A percentile compares a stretch with the other conserved stretches of the same genome.
Evolutionary conservation across 2,888 invertebrate genomes (phyloP).

Genomic region (Yponomeuta plumbellus): DNA sequence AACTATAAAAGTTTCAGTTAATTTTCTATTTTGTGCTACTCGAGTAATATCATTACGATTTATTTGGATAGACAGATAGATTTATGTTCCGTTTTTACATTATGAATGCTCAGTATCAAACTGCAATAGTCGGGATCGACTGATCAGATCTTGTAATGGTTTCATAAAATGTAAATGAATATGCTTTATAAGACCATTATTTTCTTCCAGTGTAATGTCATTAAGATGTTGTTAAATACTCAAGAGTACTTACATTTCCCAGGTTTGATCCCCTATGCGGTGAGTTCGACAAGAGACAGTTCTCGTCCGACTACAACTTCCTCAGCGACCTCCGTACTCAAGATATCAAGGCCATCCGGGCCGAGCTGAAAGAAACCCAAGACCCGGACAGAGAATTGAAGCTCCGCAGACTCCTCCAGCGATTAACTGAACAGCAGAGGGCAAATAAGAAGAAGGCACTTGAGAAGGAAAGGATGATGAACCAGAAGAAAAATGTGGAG

Average conservation of each 20-base stretch:
- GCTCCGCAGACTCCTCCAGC: conserved; percentile 82
- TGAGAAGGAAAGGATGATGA: conserved; percentile 71
- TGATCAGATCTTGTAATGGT: too few relatives aligned
- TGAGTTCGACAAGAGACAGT: conserved; percentile 83
- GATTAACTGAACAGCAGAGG: conserved; percentile 87
- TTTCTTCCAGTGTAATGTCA: too few relatives aligned
- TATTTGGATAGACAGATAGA: too few relatives aligned
- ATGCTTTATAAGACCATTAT: too few relatives aligned
- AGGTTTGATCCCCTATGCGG: conserved; percentile 93
- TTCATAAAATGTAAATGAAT: too few relatives aligned
- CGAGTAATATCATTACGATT: too few relatives aligned
- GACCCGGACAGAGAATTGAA: conserved; percentile 80
- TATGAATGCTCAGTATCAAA: too few relatives aligned
- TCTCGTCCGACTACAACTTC: conserved; percentile 87
- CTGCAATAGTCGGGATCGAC: too few relatives aligned
- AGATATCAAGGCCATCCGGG: conserved; percentile 80
- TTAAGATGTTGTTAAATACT: too few relatives aligned
- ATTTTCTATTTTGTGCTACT: too few relatives aligned
- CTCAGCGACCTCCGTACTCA: conserved; percentile 81
- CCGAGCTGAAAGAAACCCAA: conserved; percentile 76
- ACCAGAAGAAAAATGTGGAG: conserved; percentile 73
- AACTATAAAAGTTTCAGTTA: too few relatives aligned
- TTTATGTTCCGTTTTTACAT: too few relatives aligned
- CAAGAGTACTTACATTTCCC: conserved; percentile 1
- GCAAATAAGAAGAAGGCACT: conserved; percentile 76